Conservation (phyloP, 1,140 invertebrate species). For the Caenorhabditis briggsae region DNA sequence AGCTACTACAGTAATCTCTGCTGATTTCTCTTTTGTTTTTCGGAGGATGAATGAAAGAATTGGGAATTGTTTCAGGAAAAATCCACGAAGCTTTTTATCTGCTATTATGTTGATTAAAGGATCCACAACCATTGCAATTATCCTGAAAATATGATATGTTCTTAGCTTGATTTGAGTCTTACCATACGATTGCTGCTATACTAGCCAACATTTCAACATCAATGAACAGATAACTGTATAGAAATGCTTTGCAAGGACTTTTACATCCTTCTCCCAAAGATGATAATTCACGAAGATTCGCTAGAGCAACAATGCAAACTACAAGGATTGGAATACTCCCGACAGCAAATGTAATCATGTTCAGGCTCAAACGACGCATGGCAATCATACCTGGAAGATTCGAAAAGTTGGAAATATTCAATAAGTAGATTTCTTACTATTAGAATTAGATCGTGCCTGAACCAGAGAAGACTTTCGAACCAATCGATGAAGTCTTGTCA, state of each 20-base stretch:
- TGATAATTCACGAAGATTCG: constrained; percentile 59
- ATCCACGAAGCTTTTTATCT: constrained; percentile 41
- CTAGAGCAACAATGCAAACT: constrained; percentile 66
- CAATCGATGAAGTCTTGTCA: constrained; percentile 36
- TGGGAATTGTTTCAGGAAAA: constrained; percentile 20
- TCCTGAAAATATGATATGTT: constrained; percentile 4
- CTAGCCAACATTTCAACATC: constrained; percentile 68
- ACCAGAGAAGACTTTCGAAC: constrained; percentile 24
- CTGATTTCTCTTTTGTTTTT: background rate
- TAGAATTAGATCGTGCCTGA: background rate
- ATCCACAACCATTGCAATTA: constrained; percentile 61
- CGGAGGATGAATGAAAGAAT: background rate
- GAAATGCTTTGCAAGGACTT: constrained; percentile 67
- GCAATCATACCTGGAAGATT: constrained; percentile 62
- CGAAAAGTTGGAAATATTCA: background rate
- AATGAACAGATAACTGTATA: constrained; percentile 64
- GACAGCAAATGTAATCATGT: constrained; percentile 68
- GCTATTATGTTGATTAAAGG: constrained; percentile 59
- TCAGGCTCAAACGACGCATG: constrained; percentile 67
- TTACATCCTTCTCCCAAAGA: constrained; percentile 63
- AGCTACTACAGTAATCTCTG: background rate
- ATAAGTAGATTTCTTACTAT: background rate
- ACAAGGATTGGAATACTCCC: constrained; percentile 67
- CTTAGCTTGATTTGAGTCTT: background rate
- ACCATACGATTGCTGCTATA: constrained; percentile 69